Conservation (phyloP, 1,140 invertebrate species). For the Drosophila pseudoananassae region DNA sequence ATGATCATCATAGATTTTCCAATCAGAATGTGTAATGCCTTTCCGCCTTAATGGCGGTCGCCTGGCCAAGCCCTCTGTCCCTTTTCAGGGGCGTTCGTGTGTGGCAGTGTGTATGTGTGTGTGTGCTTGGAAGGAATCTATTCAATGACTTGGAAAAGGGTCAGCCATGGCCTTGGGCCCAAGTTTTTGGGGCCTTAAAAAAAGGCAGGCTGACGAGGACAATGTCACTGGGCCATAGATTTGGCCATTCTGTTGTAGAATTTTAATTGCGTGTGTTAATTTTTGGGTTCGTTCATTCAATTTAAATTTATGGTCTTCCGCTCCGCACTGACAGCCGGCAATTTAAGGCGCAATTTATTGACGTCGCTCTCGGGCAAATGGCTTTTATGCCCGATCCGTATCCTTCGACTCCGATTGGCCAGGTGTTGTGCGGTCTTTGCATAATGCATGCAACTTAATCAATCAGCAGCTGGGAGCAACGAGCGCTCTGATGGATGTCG, state of each 20-base stretch:
- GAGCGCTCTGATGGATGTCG: constrained; percentile 24
- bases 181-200: constrained; percentile 11
- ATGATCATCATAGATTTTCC: constrained; percentile 77
- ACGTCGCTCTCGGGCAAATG: constrained; percentile 31
- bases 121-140: constrained; percentile 39
- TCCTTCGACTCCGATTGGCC: constrained; percentile 26
- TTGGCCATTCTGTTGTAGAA: constrained; percentile 49
- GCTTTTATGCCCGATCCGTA: constrained; percentile 12
- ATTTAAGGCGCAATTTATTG: constrained; percentile 66
- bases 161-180: constrained; percentile 40
- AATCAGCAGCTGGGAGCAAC: constrained; percentile 52
- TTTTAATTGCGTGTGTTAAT: constrained; percentile 79
- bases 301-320: constrained; percentile 68
- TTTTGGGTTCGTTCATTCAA: constrained; percentile 62
- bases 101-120: constrained; percentile 8
- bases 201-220: constrained; percentile 7
- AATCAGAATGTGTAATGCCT: constrained; percentile 67
- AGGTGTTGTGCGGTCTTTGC: constrained; percentile 64
- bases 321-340: constrained; percentile 12
- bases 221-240: constrained; percentile 49
- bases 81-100: constrained; percentile 22
- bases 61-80: constrained; percentile 8
- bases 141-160: constrained; percentile 79
- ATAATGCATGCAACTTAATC: constrained; percentile 72
- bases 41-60: constrained; percentile 46